Conservation (phyloP, 2,113 vertebrate species). For the Peromyscus polionotus region DNA sequence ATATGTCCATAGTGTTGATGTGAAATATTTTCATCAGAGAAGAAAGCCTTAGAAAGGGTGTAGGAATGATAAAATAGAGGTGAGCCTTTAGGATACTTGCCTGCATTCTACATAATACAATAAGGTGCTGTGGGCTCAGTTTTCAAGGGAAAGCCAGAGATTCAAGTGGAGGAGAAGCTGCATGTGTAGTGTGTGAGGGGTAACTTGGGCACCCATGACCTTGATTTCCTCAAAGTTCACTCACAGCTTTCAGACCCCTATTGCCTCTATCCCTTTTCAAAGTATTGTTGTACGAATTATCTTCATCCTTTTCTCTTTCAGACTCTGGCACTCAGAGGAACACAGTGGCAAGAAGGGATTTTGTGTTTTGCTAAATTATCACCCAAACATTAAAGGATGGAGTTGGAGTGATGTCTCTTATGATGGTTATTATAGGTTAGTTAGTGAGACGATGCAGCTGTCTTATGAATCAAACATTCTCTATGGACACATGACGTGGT, state of each 20-base stretch:
- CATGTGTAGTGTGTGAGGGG: background rate
- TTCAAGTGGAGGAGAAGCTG: background rate
- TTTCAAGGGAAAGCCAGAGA: background rate
- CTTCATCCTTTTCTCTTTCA: constrained; percentile 25
- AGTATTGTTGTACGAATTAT: background rate
- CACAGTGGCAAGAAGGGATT: rapidly evolving
- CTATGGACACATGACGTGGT: background rate
- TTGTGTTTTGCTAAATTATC: background rate
- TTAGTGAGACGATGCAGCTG: constrained; percentile 59
- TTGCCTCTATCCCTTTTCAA: background rate
- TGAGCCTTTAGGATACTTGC: background rate
- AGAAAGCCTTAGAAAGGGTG: background rate
- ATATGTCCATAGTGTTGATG: background rate
- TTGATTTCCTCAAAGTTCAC: background rate
- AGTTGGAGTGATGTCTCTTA: rapidly evolving
- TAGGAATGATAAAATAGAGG: background rate
- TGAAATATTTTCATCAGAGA: background rate
- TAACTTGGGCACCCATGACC: background rate
- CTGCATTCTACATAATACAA: background rate
- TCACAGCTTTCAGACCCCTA: background rate
- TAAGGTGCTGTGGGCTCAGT: too few species aligned
- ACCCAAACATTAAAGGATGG: rapidly evolving
- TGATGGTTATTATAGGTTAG: rapidly evolving
- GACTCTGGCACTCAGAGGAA: constrained; percentile 30
- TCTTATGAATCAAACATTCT: constrained; percentile 57